Base-by-base conservation (phyloP, 2,113 vertebrate species). In the Tamias sibiricus region DNA sequence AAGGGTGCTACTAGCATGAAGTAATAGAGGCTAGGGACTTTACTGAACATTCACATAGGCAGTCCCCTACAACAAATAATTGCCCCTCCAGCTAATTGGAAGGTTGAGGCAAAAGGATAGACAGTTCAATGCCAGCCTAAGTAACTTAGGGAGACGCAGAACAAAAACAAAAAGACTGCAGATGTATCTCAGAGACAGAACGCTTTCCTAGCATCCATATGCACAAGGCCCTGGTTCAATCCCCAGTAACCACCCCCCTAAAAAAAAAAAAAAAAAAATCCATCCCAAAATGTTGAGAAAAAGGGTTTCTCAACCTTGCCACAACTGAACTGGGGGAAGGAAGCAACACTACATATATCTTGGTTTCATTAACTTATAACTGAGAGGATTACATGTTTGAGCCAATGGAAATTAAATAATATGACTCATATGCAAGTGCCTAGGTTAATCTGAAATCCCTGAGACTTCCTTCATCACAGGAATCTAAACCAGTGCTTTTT, bases 401-500 rank as follows among this genome's bases (percentile, higher is more conserved):
- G 49, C n/a, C 74, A 88, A 42, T 11, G 30, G 49, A 96, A 95
- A 74, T 6, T 28, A 37, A 71, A 84, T 47, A 71, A n/a, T 9
- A 44, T 35, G 8, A 82, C 8, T 69, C 37, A 80, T 4, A 42
- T 47, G 13, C 20, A 84, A 87, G 32, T 16, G 4, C 28, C 22
- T 40, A 47, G 26, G 42, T 72, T 35, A 52, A 44, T 37, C 26
- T 85, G 8, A 74, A 83, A 35, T 44, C 76, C 37, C n/a, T 42
- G 32, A 66, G 32, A 64, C 74, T 22, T 91, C 54, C 37, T 57
- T 35, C 49, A 24, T 74, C 32, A 57, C 47, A 75, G n/a, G 42
- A 86, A 90, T 71, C 80, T 49, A 77, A 97, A 62, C 22, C 42
- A 79, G 86, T 85, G 1, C 24, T 86, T 71, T 90, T 83, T 32